Conservation (phyloP, 1,140 invertebrate species). For the Bombus waltoni region DNA sequence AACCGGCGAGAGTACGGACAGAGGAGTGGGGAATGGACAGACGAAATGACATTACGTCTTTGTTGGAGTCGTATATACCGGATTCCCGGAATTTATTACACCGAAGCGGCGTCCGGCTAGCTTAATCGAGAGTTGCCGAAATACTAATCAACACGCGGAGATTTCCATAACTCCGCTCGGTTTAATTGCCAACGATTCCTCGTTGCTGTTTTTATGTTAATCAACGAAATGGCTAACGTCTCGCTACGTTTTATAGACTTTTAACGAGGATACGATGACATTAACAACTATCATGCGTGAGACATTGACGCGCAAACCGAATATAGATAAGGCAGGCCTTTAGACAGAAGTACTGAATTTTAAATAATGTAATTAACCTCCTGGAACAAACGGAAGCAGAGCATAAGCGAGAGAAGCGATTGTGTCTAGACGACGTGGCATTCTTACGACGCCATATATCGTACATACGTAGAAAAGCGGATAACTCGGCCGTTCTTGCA, state of each 20-base stretch:
- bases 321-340: background rate
- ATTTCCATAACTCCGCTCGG: background rate
- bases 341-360: slow-evolving; percentile 30
- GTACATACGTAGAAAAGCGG: slow-evolving; percentile 3
- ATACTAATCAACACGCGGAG: background rate
- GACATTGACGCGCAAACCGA: background rate
- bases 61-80: background rate
- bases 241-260: background rate
- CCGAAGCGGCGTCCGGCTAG: background rate
- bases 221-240: too few relatives aligned
- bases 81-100: background rate
- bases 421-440: slow-evolving; percentile 35
- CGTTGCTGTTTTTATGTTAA: background rate
- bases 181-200: background rate
- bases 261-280: too few relatives aligned
- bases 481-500: background rate
- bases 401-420: slow-evolving; percentile 32
- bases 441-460: background rate
- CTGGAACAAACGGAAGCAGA: background rate
- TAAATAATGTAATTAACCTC: slow-evolving; percentile 60
- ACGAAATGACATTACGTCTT: slow-evolving; percentile 9
- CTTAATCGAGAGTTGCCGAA: background rate
- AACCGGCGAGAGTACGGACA: background rate
- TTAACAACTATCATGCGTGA: background rate
- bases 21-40: background rate